These are phyloP conservation scores for Benitochromis conjunctus DNA, from an alignment of 2,113 vertebrate genomes.

Conservation along the genomic window DNA sequence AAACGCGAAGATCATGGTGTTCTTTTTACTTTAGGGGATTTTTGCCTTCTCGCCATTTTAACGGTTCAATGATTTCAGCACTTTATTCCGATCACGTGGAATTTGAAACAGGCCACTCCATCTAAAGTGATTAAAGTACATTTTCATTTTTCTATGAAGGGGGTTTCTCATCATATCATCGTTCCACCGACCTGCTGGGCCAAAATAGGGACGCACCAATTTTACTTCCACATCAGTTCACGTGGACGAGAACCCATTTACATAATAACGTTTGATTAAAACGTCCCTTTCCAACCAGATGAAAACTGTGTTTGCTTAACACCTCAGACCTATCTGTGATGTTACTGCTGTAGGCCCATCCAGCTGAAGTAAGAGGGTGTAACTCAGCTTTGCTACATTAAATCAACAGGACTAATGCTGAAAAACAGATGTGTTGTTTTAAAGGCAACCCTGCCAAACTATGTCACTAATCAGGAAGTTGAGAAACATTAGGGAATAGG, in stretches of 20 bases:
- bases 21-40: not conserved
- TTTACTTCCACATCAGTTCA: slow-evolving; percentile 31
- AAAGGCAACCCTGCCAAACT: not conserved
- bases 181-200: not conserved
- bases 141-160: not conserved
- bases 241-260: not conserved
- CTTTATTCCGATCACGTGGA: not conserved
- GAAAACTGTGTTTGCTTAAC: not conserved
- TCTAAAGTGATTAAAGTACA: slow-evolving; percentile 3
- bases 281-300: not conserved
- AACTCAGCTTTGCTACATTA: not conserved
- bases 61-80: not conserved
- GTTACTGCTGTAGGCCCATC: not conserved
- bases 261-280: slow-evolving; percentile 23
- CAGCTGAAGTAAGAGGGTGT: not conserved
- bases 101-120: slow-evolving; percentile 7
- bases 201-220: not conserved
- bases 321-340: not conserved
- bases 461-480: not conserved
- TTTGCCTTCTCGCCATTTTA: not conserved
- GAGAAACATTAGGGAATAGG: not conserved
- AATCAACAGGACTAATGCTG: not conserved
- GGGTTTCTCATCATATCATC: slow-evolving; percentile 24
- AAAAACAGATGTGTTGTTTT: not conserved
- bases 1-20: not conserved